Evolutionary conservation across 2,888 invertebrate genomes (phyloP).

Genomic region (Drosophila imparisetae): DNA sequence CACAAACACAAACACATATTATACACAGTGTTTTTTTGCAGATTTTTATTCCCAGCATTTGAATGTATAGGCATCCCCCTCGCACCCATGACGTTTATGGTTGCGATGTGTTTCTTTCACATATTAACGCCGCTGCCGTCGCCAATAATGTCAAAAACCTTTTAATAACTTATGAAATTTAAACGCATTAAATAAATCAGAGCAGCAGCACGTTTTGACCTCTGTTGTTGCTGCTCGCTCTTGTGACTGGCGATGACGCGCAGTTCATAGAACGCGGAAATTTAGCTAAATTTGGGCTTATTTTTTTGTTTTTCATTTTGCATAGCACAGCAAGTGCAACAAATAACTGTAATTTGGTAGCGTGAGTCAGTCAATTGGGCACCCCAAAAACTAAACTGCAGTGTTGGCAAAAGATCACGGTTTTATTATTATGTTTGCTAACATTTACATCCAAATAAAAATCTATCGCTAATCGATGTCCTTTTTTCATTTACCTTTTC

Average conservation of each 20-base stretch:
- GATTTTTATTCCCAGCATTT: constrained; percentile 51
- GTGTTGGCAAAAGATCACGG: constrained; percentile 36
- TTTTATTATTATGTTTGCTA: not conserved
- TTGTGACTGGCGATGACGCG: constrained; percentile 21
- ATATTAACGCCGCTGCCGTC: constrained; percentile 16
- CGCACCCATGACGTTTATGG: constrained; percentile 36
- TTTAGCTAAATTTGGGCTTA: constrained; percentile 35
- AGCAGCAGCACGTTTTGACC: constrained; percentile 72
- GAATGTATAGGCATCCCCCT: constrained; percentile 49
- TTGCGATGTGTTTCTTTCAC: constrained; percentile 34
- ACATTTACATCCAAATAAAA: not conserved
- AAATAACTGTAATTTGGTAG: constrained; percentile 40
- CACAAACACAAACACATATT: constrained; percentile 35
- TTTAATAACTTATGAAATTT: constrained; percentile 54
- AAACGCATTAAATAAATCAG: constrained; percentile 46
- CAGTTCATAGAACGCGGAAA: constrained; percentile 78
- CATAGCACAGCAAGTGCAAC: constrained; percentile 48
- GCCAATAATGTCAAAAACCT: constrained; percentile 77
- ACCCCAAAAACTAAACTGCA: constrained; percentile 11
- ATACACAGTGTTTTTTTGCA: constrained; percentile 36
- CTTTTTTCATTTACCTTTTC: constrained; percentile 73
- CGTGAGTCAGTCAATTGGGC: constrained; percentile 55
- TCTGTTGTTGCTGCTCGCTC: constrained; percentile 33
- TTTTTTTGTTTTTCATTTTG: constrained; percentile 15
- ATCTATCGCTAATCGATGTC: constrained; percentile 10